A percentile compares a stretch with the other conserved stretches of the same genome.
These are phyloP conservation scores for Eurystomus gularis DNA, from an alignment of 2,113 vertebrate species.

Conservation along the genomic window DNA sequence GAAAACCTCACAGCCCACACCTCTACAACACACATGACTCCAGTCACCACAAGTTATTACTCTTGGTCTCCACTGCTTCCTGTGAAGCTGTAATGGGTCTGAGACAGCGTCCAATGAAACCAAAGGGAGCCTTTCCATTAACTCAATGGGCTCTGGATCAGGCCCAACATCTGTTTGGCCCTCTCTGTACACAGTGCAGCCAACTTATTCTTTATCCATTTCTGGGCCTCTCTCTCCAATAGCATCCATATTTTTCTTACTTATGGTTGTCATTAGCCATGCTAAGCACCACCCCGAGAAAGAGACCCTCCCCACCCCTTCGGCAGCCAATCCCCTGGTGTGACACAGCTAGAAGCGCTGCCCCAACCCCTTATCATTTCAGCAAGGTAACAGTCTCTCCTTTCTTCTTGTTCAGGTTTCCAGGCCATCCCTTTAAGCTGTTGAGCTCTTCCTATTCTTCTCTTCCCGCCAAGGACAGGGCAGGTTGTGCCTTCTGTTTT, in stretches of 20 bases:
- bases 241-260: constrained; percentile 42
- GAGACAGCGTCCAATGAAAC: constrained; percentile 42
- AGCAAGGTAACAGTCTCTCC: not conserved
- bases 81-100: constrained; percentile 36
- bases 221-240: constrained; percentile 18
- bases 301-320: not conserved
- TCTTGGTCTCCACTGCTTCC: constrained; percentile 48
- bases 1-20: constrained; percentile 49
- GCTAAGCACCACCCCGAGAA: not conserved
- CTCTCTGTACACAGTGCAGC: constrained; percentile 4
- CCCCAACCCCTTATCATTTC: not conserved
- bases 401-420: not conserved
- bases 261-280: constrained; percentile 45
- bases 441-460: not conserved
- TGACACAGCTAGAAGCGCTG: not conserved
- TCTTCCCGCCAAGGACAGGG: not conserved
- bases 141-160: constrained; percentile 49
- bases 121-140: constrained; percentile 56
- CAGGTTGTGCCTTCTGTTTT: not conserved
- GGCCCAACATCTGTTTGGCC: constrained; percentile 59
- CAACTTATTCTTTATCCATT: constrained; percentile 59
- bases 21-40: constrained; percentile 30
- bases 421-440: not conserved
- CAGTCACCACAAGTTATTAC: constrained; percentile 55
- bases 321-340: not conserved